phyloP scores from a whole-genome alignment of 2,888 invertebrate species.

The Scaptomyza parva region DNA sequence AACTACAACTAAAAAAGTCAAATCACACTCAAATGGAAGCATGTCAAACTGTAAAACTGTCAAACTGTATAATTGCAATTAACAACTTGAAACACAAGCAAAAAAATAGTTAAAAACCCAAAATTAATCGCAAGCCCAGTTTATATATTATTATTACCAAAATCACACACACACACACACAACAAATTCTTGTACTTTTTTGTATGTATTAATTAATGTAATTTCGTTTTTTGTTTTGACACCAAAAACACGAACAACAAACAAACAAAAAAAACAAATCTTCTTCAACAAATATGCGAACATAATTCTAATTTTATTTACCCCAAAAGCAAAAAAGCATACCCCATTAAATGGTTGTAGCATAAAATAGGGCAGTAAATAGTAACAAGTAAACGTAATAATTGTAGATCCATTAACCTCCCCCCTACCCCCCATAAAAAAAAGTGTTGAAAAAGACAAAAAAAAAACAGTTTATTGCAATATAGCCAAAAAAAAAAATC shows the following conservation, averaged over 20 bases:
- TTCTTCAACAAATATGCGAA: slow-evolving; percentile 1
- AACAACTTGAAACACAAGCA: slow-evolving; percentile 17
- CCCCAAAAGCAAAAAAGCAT: slow-evolving; percentile 13
- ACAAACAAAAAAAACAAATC: too few species aligned
- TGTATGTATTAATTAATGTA: slow-evolving; percentile 78
- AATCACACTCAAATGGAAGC: slow-evolving; percentile 13
- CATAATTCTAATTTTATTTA: slow-evolving; percentile 39
- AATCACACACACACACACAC: not conserved
- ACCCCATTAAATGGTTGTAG: slow-evolving; percentile 70
- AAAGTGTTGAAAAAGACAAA: slow-evolving; percentile 7
- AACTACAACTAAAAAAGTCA: slow-evolving; percentile 30
- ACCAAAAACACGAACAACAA: slow-evolving; percentile 13
- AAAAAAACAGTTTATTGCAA: slow-evolving; percentile 23
- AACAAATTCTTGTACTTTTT: slow-evolving; percentile 47
- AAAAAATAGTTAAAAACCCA: slow-evolving; percentile 23
- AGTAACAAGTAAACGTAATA: slow-evolving; percentile 12
- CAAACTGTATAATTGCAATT: slow-evolving; percentile 32
- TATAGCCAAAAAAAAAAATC: slow-evolving; percentile 31
- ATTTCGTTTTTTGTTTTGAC: slow-evolving; percentile 52
- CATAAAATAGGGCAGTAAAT: slow-evolving; percentile 14
- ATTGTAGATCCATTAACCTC: slow-evolving; percentile 30
- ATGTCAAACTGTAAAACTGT: slow-evolving; percentile 38
- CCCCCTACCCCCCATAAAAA: too few species aligned
- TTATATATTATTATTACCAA: slow-evolving; percentile 31
- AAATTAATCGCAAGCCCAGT: slow-evolving; percentile 53